Evolutionary conservation across 2,113 vertebrate species (phyloP).

Genomic region (Alouatta palliata): DNA sequence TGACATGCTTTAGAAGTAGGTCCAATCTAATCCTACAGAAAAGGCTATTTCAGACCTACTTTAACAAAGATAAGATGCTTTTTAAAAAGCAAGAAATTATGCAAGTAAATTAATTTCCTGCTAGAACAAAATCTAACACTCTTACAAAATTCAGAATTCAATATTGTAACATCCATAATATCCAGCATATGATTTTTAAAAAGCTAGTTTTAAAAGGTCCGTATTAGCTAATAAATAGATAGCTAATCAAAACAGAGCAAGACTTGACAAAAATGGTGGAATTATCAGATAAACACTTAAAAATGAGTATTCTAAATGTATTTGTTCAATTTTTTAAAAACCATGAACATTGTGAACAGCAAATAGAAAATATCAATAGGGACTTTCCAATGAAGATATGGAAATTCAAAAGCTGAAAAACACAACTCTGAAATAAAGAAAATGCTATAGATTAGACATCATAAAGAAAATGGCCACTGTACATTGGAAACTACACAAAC

Average conservation of each 20-base stretch:
- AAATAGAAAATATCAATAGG: background rate
- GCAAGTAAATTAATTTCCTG: background rate
- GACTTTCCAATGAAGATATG: background rate
- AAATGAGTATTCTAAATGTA: background rate
- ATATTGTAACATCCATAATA: background rate
- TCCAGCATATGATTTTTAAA: background rate
- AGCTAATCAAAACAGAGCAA: background rate
- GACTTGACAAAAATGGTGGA: background rate
- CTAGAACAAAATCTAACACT: background rate
- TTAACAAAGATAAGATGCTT: background rate
- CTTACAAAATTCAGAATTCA: conserved; percentile 12
- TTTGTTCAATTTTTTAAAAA: background rate
- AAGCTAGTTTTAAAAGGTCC: background rate
- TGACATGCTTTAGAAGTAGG: background rate
- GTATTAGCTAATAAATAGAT: background rate
- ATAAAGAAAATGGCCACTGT: background rate
- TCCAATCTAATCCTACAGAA: background rate
- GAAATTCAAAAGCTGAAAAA: conserved; percentile 3
- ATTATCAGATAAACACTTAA: background rate
- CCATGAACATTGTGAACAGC: background rate
- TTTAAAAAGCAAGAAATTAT: background rate
- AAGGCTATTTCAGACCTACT: background rate
- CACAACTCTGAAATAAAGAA: background rate
- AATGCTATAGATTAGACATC: background rate
- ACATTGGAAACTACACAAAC: background rate